Evolutionary conservation across 2,113 vertebrate genomes (phyloP).

Genomic region (Acrocephalus kingi): DNA sequence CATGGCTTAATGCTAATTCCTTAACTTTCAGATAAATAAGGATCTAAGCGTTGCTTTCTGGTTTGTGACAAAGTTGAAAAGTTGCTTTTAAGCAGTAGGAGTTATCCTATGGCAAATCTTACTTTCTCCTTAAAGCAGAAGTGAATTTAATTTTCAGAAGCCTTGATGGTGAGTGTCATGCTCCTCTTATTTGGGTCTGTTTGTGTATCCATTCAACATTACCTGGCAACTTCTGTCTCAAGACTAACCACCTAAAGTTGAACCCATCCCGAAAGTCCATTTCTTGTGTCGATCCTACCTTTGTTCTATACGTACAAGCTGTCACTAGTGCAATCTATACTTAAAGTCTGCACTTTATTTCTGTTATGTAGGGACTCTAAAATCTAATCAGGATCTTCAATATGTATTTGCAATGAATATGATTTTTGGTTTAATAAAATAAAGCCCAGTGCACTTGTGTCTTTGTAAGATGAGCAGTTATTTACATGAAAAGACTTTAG

Average conservation of each 20-base stretch:
- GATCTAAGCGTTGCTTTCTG: background rate
- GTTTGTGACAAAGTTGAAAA: background rate
- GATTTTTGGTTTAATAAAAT: background rate
- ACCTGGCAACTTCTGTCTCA: background rate
- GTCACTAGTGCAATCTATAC: background rate
- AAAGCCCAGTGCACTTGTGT: background rate
- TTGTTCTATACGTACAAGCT: fast-evolving
- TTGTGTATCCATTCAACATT: background rate
- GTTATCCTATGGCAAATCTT: background rate
- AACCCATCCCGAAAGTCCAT: background rate
- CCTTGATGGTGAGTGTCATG: background rate
- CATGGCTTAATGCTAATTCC: background rate
- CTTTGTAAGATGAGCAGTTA: background rate
- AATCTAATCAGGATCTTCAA: background rate
- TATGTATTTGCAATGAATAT: background rate
- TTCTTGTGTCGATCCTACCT: background rate
- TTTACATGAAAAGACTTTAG: background rate
- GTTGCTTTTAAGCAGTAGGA: background rate
- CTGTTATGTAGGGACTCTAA: background rate
- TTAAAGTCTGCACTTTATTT: background rate
- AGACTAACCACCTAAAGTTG: background rate
- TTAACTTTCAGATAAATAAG: background rate
- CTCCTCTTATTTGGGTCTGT: background rate
- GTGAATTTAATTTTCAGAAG: background rate
- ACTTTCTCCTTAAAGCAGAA: background rate